phyloP scores from a whole-genome alignment of 2,888 invertebrate species.

The Horisme vitalbata region DNA sequence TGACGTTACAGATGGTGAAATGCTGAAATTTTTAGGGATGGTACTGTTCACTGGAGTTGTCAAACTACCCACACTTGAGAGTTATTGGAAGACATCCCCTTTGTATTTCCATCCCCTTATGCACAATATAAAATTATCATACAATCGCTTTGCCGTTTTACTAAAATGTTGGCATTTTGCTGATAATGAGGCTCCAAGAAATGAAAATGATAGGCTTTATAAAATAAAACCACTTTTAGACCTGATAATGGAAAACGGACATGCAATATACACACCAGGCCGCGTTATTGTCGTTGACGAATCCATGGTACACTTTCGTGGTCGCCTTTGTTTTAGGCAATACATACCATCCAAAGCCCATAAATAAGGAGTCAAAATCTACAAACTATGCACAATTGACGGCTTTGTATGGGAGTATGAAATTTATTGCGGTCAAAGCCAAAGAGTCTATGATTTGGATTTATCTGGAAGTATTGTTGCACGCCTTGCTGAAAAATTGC shows the following conservation, averaged over 20 bases:
- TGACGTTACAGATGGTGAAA: conserved; percentile 5
- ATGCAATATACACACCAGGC: conserved; percentile 1
- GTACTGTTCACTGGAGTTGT: conserved; percentile 2
- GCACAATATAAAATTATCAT: neutral
- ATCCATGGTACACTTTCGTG: conserved; percentile 1
- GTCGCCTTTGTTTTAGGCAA: conserved; percentile 1
- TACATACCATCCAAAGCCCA: conserved; percentile 1
- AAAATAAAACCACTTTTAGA: neutral
- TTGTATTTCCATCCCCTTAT: neutral
- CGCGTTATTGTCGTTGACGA: neutral
- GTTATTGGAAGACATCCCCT: no score
- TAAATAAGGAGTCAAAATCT: neutral
- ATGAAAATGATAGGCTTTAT: neutral
- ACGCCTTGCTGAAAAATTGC: conserved; percentile 5
- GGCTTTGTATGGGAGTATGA: no score
- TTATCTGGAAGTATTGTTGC: conserved; percentile 3
- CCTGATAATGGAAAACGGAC: neutral
- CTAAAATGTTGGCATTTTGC: conserved; percentile 2
- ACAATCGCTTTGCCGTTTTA: neutral
- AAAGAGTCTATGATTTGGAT: neutral
- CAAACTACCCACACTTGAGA: conserved; percentile 4
- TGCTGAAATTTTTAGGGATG: conserved; percentile 5
- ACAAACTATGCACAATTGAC: no score
- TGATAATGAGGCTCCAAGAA: neutral
- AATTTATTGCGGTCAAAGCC: no score